A percentile compares a stretch with the other conserved stretches of the same genome.
Conservation (phyloP, 2,113 vertebrate genomes). For the Periophthalmus modestus region DNA sequence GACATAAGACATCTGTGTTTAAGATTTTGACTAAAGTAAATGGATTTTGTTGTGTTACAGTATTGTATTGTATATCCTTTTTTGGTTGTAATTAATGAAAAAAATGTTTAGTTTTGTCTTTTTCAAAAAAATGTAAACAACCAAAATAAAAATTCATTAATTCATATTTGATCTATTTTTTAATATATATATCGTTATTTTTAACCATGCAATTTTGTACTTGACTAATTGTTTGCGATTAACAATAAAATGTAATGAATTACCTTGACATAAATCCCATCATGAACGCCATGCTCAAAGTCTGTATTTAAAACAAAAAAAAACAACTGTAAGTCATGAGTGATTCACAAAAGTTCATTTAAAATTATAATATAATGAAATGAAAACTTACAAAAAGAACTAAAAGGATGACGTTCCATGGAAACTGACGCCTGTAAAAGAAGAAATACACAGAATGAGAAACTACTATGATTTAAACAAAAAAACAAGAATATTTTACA, state of each 20-base stretch:
- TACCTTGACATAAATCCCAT: conserved; percentile 81
- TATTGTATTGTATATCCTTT: too few relatives aligned
- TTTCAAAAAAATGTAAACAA: too few relatives aligned
- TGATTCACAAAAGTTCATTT: background rate
- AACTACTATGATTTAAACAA: too few relatives aligned
- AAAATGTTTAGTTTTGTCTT: too few relatives aligned
- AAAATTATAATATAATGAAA: background rate
- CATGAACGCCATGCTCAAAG: conserved; percentile 78
- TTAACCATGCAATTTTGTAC: background rate
- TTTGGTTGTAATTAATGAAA: too few relatives aligned
- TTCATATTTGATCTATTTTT: too few relatives aligned
- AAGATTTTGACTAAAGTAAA: too few relatives aligned
- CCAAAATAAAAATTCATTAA: too few relatives aligned
- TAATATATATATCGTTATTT: too few relatives aligned
- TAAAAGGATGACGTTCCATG: conserved; percentile 91
- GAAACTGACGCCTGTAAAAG: conserved; percentile 86
- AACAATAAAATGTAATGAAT: background rate
- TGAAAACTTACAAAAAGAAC: conserved; percentile 88
- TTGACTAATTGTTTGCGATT: background rate
- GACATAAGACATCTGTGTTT: too few relatives aligned
- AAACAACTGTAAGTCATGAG: too few relatives aligned
- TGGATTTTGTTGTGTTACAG: too few relatives aligned
- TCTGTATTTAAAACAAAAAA: conserved; percentile 46
- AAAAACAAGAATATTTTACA: background rate
- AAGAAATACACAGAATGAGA: background rate